Conservation (phyloP, 2,113 vertebrate genomes). For the Nerophis lumbriciformis region DNA sequence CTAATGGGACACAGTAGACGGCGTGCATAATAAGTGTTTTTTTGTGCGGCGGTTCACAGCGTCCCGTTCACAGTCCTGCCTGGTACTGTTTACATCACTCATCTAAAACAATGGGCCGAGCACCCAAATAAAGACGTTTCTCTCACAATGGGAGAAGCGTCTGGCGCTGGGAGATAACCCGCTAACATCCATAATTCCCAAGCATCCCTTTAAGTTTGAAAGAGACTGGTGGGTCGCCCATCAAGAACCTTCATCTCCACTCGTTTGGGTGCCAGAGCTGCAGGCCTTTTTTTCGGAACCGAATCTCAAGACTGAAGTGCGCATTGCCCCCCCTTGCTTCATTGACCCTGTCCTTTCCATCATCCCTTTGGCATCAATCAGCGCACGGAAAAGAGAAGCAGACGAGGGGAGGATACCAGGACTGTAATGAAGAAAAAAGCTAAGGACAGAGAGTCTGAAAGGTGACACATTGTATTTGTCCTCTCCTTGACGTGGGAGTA, state of each 20-base stretch:
- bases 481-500: conserved; percentile 47
- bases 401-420: conserved; percentile 63
- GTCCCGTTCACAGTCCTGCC: conserved; percentile 17
- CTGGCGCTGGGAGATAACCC: conserved; percentile 57
- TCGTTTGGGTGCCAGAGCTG: conserved; percentile 55
- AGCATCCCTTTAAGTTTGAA: conserved; percentile 49
- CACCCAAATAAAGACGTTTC: conserved; percentile 40
- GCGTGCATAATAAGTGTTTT: conserved; percentile 29
- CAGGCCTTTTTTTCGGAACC: conserved; percentile 46
- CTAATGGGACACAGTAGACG: conserved; percentile 18
- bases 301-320: conserved; percentile 48
- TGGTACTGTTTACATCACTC: conserved; percentile 40
- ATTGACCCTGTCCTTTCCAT: conserved; percentile 63
- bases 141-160: conserved; percentile 35
- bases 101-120: conserved; percentile 51
- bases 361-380: conserved; percentile 70
- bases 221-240: conserved; percentile 50
- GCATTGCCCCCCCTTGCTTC: conserved; percentile 38
- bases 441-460: conserved; percentile 64
- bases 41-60: not conserved
- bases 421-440: conserved; percentile 77
- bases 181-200: conserved; percentile 45
- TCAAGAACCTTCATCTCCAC: conserved; percentile 57
- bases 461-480: conserved; percentile 68
- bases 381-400: conserved; percentile 73